Percentiles rank a stretch among this genome's conserved stretches.
Conservation (phyloP, 1,140 invertebrate species). For the Penaeus vannamei region DNA sequence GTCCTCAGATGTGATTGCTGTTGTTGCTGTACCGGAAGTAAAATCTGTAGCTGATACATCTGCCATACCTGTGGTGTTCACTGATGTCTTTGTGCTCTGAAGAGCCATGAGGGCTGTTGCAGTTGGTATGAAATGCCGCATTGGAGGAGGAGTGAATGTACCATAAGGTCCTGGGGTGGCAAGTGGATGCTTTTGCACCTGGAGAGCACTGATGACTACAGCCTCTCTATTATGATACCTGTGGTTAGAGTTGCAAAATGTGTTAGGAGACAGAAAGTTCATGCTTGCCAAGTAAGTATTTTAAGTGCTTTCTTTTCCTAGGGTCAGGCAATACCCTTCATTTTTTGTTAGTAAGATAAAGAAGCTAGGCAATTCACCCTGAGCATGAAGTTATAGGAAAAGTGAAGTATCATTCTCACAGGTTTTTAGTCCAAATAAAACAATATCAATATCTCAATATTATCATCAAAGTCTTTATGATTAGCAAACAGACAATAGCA, state of each 20-base stretch:
- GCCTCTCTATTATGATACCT: constrained; percentile 94
- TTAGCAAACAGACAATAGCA: too few relatives aligned
- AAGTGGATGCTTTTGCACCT: constrained; percentile 93
- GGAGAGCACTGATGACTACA: constrained; percentile 91
- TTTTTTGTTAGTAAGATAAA: neutral
- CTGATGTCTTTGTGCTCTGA: constrained; percentile 46
- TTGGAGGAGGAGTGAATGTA: constrained; percentile 77
- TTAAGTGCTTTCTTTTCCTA: neutral
- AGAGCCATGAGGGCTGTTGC: constrained; percentile 69
- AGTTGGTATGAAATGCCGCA: constrained; percentile 73
- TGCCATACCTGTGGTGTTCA: neutral
- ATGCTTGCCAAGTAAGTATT: neutral
- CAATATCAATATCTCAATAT: too few relatives aligned
- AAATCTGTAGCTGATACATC: constrained; percentile 3
- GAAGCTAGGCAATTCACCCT: neutral
- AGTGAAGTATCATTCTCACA: neutral
- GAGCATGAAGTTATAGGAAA: neutral
- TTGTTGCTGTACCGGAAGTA: neutral
- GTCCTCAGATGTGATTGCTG: constrained; percentile 18
- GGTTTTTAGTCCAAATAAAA: constrained; percentile 57
- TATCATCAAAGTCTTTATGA: too few relatives aligned
- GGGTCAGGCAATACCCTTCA: neutral
- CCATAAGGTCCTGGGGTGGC: constrained; percentile 85
- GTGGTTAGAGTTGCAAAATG: constrained; percentile 27
- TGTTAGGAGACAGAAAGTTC: neutral